phyloP scores from a whole-genome alignment of 1,140 invertebrate species.

The Argopecten irradians region DNA sequence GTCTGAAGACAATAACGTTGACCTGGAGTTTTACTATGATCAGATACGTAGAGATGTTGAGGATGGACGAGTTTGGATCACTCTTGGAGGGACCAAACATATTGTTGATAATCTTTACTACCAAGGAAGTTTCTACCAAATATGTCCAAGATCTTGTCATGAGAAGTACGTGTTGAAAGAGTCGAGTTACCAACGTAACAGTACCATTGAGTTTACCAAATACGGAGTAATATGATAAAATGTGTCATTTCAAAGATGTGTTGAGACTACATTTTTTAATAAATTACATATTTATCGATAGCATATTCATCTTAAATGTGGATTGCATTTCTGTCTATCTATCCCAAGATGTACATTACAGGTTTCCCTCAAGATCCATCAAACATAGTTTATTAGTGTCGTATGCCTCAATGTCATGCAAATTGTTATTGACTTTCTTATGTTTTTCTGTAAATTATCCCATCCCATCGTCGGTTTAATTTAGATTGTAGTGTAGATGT shows the following conservation, averaged over 20 bases:
- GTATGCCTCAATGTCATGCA: no score
- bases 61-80: conserved; percentile 11
- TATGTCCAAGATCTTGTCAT: conserved; percentile 41
- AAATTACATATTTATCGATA: no score
- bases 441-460: no score
- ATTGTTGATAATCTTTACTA: conserved; percentile 30
- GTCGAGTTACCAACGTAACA: no score
- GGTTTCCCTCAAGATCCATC: no score
- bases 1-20: not conserved
- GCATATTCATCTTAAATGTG: no score
- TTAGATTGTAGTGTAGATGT: not conserved
- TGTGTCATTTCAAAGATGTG: not conserved
- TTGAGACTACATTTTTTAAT: not conserved
- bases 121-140: conserved; percentile 39
- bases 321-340: no score
- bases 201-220: no score
- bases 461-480: no score
- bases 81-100: not conserved
- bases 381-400: no score
- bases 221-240: not conserved
- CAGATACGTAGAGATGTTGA: conserved; percentile 18
- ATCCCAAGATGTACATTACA: no score
- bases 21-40: conserved; percentile 33
- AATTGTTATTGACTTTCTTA: no score
- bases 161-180: conserved; percentile 32